Conservation (phyloP, 1,140 invertebrate species). For the Rhizoglyphus robini region DNA sequence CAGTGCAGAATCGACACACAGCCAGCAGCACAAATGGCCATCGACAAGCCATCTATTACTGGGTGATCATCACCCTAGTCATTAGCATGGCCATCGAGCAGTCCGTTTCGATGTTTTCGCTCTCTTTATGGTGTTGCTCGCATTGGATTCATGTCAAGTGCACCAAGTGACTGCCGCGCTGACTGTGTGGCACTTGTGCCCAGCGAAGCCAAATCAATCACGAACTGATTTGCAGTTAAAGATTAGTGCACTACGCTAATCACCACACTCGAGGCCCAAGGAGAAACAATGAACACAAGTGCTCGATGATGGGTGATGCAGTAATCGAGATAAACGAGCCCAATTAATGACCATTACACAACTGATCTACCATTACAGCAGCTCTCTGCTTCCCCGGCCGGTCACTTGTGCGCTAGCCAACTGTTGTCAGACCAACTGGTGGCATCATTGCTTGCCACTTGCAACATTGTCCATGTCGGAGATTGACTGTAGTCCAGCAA, state of each 20-base stretch:
- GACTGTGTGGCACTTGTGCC: background rate
- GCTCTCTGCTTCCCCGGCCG: too few relatives aligned
- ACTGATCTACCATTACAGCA: too few relatives aligned
- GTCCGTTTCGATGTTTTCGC: too few relatives aligned
- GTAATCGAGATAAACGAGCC: constrained; percentile 9
- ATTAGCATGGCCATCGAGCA: background rate
- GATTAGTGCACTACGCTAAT: background rate
- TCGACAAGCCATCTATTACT: background rate
- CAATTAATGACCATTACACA: constrained; percentile 9
- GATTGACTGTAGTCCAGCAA: too few relatives aligned
- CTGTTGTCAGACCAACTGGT: too few relatives aligned
- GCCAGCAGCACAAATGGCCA: background rate
- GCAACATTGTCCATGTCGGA: too few relatives aligned
- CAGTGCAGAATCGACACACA: too few relatives aligned
- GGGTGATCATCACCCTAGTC: constrained; percentile 11
- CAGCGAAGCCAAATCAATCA: background rate
- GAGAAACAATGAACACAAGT: background rate
- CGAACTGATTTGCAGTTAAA: background rate
- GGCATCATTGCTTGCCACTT: too few relatives aligned
- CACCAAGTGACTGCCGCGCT: too few relatives aligned
- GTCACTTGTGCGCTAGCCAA: too few relatives aligned
- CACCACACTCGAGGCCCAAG: background rate
- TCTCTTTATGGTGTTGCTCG: too few relatives aligned
- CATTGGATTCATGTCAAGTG: too few relatives aligned
- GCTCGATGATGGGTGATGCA: background rate